These are phyloP conservation scores for Poeciliopsis infans DNA, from an alignment of 2,797 vertebrate genomes.

Conservation along the genomic window DNA sequence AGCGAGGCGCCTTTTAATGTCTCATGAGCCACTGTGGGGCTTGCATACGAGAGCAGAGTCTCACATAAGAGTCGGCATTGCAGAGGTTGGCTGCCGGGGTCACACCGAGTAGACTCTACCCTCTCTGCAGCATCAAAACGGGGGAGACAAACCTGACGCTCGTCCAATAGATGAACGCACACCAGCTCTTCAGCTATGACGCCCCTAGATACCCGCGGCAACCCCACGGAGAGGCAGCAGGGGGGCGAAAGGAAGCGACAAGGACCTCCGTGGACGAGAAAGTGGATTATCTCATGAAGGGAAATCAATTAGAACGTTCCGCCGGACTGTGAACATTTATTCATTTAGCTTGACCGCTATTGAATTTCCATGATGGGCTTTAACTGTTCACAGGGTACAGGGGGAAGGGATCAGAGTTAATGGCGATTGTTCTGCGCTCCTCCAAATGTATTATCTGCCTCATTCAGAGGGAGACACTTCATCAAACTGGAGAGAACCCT, in stretches of 20 bases:
- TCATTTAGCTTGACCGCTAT: conserved; percentile 98
- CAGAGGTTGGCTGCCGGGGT: conserved; percentile 80
- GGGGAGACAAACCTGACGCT: conserved; percentile 81
- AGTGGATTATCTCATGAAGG: conserved; percentile 97
- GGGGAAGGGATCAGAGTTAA: conserved; percentile 91
- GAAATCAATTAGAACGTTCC: conserved; percentile 99
- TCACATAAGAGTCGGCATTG: conserved; percentile 85
- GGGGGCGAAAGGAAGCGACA: conserved; percentile 86
- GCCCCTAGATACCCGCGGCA: conserved; percentile 59
- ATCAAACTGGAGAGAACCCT: conserved; percentile 97
- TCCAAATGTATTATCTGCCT: conserved; percentile 99
- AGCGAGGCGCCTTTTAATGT: conserved; percentile 83
- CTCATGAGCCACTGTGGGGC: conserved; percentile 76
- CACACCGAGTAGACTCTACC: conserved; percentile 82
- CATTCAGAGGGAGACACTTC: conserved; percentile 99
- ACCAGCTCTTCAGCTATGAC: conserved; percentile 80
- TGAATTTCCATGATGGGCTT: conserved; percentile 99
- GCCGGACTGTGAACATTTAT: conserved; percentile 97
- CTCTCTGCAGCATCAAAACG: conserved; percentile 78
- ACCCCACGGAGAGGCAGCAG: conserved; percentile 84
- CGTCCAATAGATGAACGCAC: conserved; percentile 86
- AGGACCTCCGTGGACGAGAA: conserved; percentile 83
- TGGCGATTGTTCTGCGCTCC: conserved; percentile 96
- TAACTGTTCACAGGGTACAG: conserved; percentile 84
- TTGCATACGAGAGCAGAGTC: conserved; percentile 52